Percentiles rank a stretch among this genome's conserved stretches.
Evolutionary conservation across 2,888 invertebrate species (phyloP).

Genomic region (Xestia xanthographa): DNA sequence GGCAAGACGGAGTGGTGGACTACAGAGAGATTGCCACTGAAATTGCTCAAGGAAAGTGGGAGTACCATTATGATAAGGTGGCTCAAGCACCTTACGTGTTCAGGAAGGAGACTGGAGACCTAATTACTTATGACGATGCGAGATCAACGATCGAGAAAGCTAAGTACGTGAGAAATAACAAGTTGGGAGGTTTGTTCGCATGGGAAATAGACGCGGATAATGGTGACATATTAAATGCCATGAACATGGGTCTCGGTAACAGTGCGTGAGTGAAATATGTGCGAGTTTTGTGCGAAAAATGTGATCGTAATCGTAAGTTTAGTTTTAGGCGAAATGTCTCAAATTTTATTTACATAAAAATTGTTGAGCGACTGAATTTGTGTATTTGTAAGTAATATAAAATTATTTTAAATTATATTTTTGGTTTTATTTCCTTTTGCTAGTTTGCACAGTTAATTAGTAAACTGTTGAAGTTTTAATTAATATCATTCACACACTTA

Average conservation of each 20-base stretch:
- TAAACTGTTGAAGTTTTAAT: background rate
- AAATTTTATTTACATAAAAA: slow-evolving; percentile 67
- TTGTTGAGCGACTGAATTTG: slow-evolving; percentile 71
- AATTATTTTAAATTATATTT: slow-evolving; percentile 55
- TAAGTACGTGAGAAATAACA: slow-evolving; percentile 87
- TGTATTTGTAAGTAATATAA: slow-evolving; percentile 68
- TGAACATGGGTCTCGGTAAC: slow-evolving; percentile 88
- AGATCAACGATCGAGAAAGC: slow-evolving; percentile 87
- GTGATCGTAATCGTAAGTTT: slow-evolving; percentile 69
- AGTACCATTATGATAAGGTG: slow-evolving; percentile 85
- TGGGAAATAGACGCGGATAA: slow-evolving; percentile 89
- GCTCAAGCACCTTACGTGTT: slow-evolving; percentile 89
- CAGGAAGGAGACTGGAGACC: slow-evolving; percentile 83
- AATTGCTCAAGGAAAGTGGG: slow-evolving; percentile 85
- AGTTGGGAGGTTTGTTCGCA: slow-evolving; percentile 86
- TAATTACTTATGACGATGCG: slow-evolving; percentile 86
- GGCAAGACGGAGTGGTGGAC: slow-evolving; percentile 89
- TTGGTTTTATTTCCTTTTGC: slow-evolving; percentile 28
- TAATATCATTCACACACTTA: background rate
- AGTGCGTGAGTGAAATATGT: slow-evolving; percentile 70
- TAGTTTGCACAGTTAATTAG: background rate
- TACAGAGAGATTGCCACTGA: slow-evolving; percentile 87
- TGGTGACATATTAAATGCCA: slow-evolving; percentile 86
- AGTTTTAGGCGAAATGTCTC: slow-evolving; percentile 71
- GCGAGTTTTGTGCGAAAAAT: slow-evolving; percentile 49